Base-by-base conservation (phyloP, 2,113 vertebrate species). In the Mungos mungo region DNA sequence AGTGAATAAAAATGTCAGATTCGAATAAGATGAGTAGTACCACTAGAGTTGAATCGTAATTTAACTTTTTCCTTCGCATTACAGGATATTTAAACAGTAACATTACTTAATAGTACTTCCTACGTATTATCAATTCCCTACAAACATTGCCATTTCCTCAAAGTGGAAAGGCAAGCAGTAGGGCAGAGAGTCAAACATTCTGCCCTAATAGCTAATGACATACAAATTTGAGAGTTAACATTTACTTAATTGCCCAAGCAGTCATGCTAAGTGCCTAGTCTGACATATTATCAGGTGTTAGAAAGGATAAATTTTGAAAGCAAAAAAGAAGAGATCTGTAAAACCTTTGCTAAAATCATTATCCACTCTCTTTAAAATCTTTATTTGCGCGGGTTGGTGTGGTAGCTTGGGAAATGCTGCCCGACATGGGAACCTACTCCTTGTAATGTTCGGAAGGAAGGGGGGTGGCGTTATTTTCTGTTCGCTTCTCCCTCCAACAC, bases 231-330 rank as follows among this genome's bases (percentile, higher is more conserved):
- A 83, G 47, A 93, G 88, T 97, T 97, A 97, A 96, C 92, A 95
- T 97, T 98, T 95, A 90, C 93, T 88, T 97, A 97, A 97, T 96
- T 97, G 96, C 92, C 8, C 2, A 90, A 95, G 88, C 52, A 87
- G 90, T 85, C 93, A 85, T 94, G 94, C 83, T 96, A 94, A 97
- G 90, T 96, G 87, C 94, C 50, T 27, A 90, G 13, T 85, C 90
- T 98, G 92, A 96, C 65, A 79, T 96, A 95, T 88, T 95, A 97
- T 76, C 90, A 77, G 88, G 66, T 98, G 69, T 96, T 96, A n/a
- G 41, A 92, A 93, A 92, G 85, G 41, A 63, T 85, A 72, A 80
- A 82, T 97, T 94, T 85, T 90, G 87, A 90, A 33, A 79, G 79
- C 1, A 0, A 4, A 31, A 38, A 18, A 60, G 21, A 25, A 72